A percentile compares a stretch with the other conserved stretches of the same genome.
Evolutionary conservation across 2,113 vertebrate genomes (phyloP).

Genomic region (Trogon melanurus): DNA sequence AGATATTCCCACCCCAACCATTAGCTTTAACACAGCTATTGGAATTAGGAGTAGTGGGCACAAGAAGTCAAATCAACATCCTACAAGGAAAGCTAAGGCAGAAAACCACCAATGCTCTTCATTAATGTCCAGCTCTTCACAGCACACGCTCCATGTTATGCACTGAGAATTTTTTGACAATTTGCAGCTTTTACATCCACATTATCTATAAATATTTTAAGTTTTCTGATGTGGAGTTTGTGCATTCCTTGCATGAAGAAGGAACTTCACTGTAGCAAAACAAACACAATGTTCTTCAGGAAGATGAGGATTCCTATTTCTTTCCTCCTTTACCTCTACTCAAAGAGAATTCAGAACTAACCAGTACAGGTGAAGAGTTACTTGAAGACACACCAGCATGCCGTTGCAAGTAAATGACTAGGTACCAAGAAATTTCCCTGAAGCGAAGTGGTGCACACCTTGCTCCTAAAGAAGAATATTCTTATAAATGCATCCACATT

Average conservation of each 20-base stretch:
- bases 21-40: neutral
- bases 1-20: neutral
- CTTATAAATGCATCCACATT: neutral
- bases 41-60: neutral
- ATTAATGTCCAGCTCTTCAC: neutral
- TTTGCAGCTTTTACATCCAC: neutral
- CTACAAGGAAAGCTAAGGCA: neutral
- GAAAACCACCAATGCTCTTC: neutral
- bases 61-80: neutral
- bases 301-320: neutral
- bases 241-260: neutral
- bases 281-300: neutral
- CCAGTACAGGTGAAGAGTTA: neutral
- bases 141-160: neutral
- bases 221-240: neutral
- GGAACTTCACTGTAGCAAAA: neutral
- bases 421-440: slow-evolving; percentile 38
- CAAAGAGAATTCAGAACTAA: neutral
- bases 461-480: neutral
- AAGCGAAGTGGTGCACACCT: neutral
- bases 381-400: slow-evolving; percentile 16
- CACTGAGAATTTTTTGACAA: neutral
- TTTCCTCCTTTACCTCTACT: neutral
- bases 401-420: slow-evolving; percentile 28
- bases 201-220: neutral